A percentile compares a stretch with the other conserved stretches of the same genome.
Conservation (phyloP, 2,113 vertebrate species). For the Syrmaticus mikado region DNA sequence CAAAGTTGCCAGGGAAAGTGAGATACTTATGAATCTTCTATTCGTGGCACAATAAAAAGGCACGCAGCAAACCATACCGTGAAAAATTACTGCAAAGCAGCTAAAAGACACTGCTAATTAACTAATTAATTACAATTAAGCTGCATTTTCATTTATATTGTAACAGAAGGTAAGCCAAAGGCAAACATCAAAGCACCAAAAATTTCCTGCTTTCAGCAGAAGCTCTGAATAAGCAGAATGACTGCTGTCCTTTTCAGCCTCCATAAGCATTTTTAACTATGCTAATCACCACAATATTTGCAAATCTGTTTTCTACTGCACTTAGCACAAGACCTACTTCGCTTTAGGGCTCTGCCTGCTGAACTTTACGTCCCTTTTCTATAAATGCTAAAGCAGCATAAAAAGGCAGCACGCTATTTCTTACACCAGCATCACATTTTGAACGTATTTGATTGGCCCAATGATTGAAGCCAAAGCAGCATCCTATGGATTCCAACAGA, state of each 20-base stretch:
- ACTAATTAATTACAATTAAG: constrained; percentile 48
- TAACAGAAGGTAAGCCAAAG: constrained; percentile 1
- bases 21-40: neutral
- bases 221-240: constrained; percentile 35
- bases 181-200: constrained; percentile 42
- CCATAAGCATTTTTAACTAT: constrained; percentile 3
- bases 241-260: neutral
- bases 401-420: neutral
- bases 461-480: neutral
- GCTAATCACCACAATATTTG: neutral
- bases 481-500: neutral
- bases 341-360: neutral
- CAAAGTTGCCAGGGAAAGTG: neutral
- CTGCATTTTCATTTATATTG: constrained; percentile 30
- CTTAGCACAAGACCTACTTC: neutral
- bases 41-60: neutral
- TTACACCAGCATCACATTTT: neutral
- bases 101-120: constrained; percentile 44
- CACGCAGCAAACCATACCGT: neutral
- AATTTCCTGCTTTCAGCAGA: neutral
- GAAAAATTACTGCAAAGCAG: constrained; percentile 27
- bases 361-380: neutral
- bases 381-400: neutral
- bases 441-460: neutral
- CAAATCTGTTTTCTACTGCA: constrained; percentile 20